Conservation (phyloP, 1,140 invertebrate genomes). For the Drosophila baimaii region DNA sequence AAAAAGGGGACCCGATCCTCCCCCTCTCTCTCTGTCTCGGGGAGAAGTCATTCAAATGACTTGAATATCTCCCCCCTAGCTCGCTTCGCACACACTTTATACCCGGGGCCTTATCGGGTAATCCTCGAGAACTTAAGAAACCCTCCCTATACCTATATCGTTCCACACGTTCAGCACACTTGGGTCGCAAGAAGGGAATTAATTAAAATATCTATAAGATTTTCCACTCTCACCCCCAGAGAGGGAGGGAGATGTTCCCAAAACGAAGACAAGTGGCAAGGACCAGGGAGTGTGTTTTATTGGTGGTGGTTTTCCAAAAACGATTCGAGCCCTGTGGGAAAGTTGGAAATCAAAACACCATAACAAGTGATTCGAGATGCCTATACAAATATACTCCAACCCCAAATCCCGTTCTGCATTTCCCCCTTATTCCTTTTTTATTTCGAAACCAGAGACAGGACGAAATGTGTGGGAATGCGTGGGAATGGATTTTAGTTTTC, state of each 20-base stretch:
- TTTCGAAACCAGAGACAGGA: slow-evolving; percentile 55
- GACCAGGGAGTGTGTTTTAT: slow-evolving; percentile 55
- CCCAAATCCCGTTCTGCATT: slow-evolving; percentile 24
- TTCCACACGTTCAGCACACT: slow-evolving; percentile 44
- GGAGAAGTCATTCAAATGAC: slow-evolving; percentile 45
- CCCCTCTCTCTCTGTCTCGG: too few species aligned
- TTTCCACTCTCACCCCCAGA: slow-evolving; percentile 18
- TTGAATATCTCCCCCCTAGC: slow-evolving; percentile 28
- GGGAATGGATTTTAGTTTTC: slow-evolving; percentile 44
- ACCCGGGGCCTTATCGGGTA: slow-evolving; percentile 41
- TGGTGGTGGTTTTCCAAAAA: slow-evolving; percentile 40
- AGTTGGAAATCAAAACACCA: slow-evolving; percentile 75
- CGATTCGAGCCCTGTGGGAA: slow-evolving; percentile 67
- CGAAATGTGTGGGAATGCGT: slow-evolving; percentile 76
- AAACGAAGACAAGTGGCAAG: slow-evolving; percentile 73
- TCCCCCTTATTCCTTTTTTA: slow-evolving; percentile 7
- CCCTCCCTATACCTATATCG: slow-evolving; percentile 40
- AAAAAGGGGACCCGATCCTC: slow-evolving; percentile 20
- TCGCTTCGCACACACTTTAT: slow-evolving; percentile 69
- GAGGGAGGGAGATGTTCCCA: slow-evolving; percentile 46
- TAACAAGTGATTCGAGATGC: slow-evolving; percentile 76
- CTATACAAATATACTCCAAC: slow-evolving; percentile 62
- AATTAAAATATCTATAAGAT: slow-evolving; percentile 76
- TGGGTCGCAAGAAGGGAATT: slow-evolving; percentile 46
- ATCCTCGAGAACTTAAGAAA: slow-evolving; percentile 20